A percentile compares a stretch with the other conserved stretches of the same genome.
phyloP scores from a whole-genome alignment of 2,113 vertebrate species.

The Prinia subflava region DNA sequence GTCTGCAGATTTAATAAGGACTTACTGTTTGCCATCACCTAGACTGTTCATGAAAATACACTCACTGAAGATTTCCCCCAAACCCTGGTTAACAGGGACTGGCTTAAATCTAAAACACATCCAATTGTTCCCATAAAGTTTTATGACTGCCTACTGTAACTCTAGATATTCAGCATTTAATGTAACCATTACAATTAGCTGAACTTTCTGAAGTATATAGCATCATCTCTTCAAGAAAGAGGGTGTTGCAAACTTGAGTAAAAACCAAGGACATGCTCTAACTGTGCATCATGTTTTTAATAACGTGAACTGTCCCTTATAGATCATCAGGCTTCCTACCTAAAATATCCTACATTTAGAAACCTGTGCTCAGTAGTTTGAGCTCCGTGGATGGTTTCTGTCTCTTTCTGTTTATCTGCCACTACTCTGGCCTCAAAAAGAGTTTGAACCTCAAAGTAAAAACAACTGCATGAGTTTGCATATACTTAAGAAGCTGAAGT shows the following conservation, averaged over 20 bases:
- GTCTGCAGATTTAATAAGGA: neutral
- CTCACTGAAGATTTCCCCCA: neutral
- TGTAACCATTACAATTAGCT: neutral
- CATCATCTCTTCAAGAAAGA: neutral
- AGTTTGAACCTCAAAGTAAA: neutral
- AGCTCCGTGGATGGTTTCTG: neutral
- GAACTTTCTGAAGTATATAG: neutral
- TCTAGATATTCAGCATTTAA: neutral
- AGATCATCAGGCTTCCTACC: neutral
- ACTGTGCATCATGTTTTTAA: neutral
- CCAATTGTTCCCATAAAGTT: neutral
- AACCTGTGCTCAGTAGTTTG: neutral
- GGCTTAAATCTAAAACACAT: neutral
- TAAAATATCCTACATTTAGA: neutral
- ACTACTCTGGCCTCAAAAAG: neutral
- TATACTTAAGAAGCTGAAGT: neutral
- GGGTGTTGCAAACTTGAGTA: neutral
- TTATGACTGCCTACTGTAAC: neutral
- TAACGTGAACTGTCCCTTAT: neutral
- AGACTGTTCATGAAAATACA: neutral
- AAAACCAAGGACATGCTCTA: neutral
- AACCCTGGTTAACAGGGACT: neutral
- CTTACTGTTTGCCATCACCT: constrained; percentile 8
- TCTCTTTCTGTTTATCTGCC: neutral
- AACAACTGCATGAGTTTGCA: neutral